These are phyloP conservation scores for Agraylea sexmaculata DNA, from an alignment of 1,140 invertebrate species.

Conservation along the genomic window DNA sequence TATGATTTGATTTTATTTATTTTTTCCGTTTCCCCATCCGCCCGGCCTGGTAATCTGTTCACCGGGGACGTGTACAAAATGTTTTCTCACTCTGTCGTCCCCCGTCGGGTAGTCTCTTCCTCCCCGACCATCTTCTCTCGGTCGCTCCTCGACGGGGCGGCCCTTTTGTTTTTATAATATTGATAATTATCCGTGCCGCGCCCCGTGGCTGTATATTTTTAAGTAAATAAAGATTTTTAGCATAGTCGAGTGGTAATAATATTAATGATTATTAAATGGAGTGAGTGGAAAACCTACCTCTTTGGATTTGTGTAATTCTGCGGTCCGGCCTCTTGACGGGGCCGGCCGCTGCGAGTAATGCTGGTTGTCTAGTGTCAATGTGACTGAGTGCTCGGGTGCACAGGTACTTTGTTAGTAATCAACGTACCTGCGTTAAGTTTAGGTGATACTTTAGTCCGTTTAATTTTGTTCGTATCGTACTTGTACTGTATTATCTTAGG, in stretches of 20 bases:
- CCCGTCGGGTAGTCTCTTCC: conserved; percentile 3
- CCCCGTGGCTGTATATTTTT: too few species aligned
- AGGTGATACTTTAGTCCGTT: conserved; percentile 41
- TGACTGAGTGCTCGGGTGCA: conserved; percentile 20
- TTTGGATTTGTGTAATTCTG: conserved; percentile 40
- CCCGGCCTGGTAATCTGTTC: conserved; percentile 2
- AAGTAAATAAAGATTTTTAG: conserved; percentile 22
- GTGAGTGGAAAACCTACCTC: conserved; percentile 35
- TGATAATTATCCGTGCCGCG: too few species aligned
- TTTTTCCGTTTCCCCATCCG: conserved; percentile 19
- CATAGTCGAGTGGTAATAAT: conserved; percentile 21
- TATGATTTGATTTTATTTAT: conserved; percentile 45
- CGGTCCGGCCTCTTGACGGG: conserved; percentile 26
- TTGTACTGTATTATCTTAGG: conserved; percentile 43
- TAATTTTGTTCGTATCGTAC: conserved; percentile 38
- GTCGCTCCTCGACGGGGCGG: too few species aligned
- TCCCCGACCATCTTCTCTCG: too few species aligned
- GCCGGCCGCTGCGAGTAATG: neutral
- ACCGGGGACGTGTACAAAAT: conserved; percentile 14
- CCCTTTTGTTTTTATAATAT: too few species aligned
- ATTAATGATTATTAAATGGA: neutral
- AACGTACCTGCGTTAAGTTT: conserved; percentile 29
- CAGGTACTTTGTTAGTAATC: conserved; percentile 21
- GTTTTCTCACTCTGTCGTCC: conserved; percentile 6
- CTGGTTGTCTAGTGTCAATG: too few species aligned